These are phyloP conservation scores for Endotricha flammealis DNA, from an alignment of 2,888 invertebrate species.

Conservation along the genomic window DNA sequence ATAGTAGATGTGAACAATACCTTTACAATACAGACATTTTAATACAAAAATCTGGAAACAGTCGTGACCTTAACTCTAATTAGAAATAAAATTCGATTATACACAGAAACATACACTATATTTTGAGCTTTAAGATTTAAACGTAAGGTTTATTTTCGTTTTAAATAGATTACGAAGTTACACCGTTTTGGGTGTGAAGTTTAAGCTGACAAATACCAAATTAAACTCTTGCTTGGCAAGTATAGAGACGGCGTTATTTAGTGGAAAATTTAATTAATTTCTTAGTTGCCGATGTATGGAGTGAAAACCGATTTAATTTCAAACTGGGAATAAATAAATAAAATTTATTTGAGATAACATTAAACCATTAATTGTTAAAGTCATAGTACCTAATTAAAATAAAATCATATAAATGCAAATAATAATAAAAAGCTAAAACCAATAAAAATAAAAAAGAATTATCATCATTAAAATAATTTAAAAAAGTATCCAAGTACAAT, in stretches of 20 bases:
- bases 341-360: no score
- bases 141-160: constrained; percentile 21
- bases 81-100: neutral
- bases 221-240: constrained; percentile 44
- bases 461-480: no score
- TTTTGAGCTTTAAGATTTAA: neutral
- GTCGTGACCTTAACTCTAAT: constrained; percentile 5
- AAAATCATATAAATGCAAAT: no score
- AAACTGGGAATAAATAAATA: neutral
- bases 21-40: neutral
- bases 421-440: no score
- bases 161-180: constrained; percentile 18
- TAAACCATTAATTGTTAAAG: no score
- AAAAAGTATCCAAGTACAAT: no score
- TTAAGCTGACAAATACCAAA: constrained; percentile 50
- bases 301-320: neutral
- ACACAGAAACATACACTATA: neutral
- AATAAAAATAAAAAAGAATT: no score
- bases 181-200: constrained; percentile 22
- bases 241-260: constrained; percentile 33
- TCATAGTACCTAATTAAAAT: no score
- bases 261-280: constrained; percentile 41
- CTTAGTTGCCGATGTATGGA: constrained; percentile 20
- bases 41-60: neutral
- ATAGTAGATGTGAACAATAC: no score